Evolutionary conservation across 2,797 vertebrate species (phyloP).

Genomic region (Telmatherina bonti): DNA sequence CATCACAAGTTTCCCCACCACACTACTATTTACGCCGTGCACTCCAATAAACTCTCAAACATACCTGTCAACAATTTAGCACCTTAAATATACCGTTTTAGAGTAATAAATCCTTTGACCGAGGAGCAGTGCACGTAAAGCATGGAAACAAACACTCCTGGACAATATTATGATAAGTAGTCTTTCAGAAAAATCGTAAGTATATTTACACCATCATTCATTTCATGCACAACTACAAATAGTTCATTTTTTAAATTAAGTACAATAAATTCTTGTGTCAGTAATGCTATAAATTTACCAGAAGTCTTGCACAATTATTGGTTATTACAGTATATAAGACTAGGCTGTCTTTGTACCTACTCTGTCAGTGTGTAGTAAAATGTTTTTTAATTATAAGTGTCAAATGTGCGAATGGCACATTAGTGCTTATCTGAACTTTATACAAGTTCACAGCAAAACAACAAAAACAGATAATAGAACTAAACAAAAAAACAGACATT

Average conservation of each 20-base stretch:
- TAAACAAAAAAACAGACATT: not conserved
- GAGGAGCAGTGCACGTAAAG: slow-evolving; percentile 3
- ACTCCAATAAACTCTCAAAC: not conserved
- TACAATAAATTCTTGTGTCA: slow-evolving; percentile 13
- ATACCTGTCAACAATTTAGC: slow-evolving; percentile 15
- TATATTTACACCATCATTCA: slow-evolving; percentile 27
- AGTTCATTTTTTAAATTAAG: not conserved
- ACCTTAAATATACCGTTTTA: slow-evolving; percentile 12
- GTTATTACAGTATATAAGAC: slow-evolving; percentile 1
- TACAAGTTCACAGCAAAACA: slow-evolving; percentile 1
- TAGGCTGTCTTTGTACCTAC: slow-evolving; percentile 5
- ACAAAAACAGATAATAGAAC: not conserved
- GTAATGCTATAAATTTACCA: slow-evolving; percentile 4
- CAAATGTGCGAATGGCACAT: not conserved
- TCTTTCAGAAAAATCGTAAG: slow-evolving; percentile 5
- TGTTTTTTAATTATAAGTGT: slow-evolving; percentile 9
- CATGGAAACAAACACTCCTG: not conserved
- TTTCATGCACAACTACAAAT: not conserved
- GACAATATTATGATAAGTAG: slow-evolving; percentile 1
- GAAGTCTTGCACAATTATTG: slow-evolving; percentile 25
- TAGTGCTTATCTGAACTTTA: not conserved
- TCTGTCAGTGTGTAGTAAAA: slow-evolving; percentile 21
- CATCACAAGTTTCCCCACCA: not conserved
- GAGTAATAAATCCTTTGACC: slow-evolving; percentile 4
- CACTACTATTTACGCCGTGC: not conserved